Percentiles rank a stretch among this genome's conserved stretches.
These are phyloP conservation scores for Cheirogaleus medius DNA, from an alignment of 2,113 vertebrate species.

Conservation along the genomic window DNA sequence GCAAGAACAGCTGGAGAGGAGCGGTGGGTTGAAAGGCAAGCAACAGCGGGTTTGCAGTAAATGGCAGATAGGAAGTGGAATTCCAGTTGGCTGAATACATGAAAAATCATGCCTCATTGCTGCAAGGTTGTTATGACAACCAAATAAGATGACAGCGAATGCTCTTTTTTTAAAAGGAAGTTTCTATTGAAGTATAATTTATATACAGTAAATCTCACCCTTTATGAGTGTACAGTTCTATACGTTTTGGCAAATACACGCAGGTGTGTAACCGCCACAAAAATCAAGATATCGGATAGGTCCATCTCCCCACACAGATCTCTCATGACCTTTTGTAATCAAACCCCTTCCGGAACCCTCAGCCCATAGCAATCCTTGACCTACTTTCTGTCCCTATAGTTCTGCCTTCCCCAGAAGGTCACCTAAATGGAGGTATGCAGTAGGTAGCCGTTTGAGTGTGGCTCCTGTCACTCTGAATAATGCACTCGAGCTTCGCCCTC, in stretches of 20 bases:
- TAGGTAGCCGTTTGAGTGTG: neutral
- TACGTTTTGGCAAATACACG: neutral
- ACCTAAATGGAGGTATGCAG: neutral
- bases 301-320: neutral
- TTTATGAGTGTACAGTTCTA: neutral
- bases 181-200: neutral
- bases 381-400: neutral
- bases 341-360: neutral
- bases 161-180: neutral
- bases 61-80: neutral
- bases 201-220: neutral
- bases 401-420: neutral
- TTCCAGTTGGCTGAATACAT: neutral
- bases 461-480: neutral
- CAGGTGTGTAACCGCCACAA: neutral
- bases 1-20: neutral
- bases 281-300: neutral
- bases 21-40: neutral
- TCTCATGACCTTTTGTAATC: neutral
- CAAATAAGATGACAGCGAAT: neutral
- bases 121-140: conserved; percentile 19
- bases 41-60: neutral
- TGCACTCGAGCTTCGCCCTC: neutral
- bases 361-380: neutral
- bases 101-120: neutral